These are phyloP conservation scores for Poecilobothrus nobilitatus DNA, from an alignment of 2,888 invertebrate species.

Conservation along the genomic window DNA sequence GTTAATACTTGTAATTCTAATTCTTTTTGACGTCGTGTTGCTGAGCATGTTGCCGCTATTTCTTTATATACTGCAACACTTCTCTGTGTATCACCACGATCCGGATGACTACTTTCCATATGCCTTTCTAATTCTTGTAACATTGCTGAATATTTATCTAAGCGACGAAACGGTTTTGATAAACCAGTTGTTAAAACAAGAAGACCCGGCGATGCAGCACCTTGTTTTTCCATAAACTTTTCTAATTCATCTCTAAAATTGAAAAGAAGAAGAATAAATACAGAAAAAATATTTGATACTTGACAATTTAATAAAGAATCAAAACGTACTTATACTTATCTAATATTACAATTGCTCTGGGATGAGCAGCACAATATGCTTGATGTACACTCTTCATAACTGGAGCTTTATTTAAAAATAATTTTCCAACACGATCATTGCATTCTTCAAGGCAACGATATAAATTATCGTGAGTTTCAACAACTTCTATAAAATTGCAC, in stretches of 20 bases:
- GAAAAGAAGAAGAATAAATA: background rate
- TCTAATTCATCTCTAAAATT: slow-evolving; percentile 65
- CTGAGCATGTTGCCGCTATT: slow-evolving; percentile 79
- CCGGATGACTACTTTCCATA: slow-evolving; percentile 89
- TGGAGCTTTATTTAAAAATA: slow-evolving; percentile 79
- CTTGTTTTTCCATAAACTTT: slow-evolving; percentile 79
- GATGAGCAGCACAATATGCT: slow-evolving; percentile 87
- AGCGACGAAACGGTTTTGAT: slow-evolving; percentile 88
- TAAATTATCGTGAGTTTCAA: slow-evolving; percentile 76
- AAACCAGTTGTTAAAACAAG: slow-evolving; percentile 85
- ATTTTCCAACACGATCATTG: slow-evolving; percentile 76
- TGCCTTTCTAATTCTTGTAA: slow-evolving; percentile 92
- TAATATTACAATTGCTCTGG: slow-evolving; percentile 84
- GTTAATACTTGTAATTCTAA: slow-evolving; percentile 90
- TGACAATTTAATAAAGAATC: background rate
- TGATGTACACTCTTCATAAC: slow-evolving; percentile 76
- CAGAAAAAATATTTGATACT: background rate
- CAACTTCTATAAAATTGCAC: slow-evolving; percentile 81
- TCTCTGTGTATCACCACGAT: slow-evolving; percentile 93
- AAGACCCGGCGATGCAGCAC: slow-evolving; percentile 77
- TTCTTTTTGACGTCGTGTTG: slow-evolving; percentile 86
- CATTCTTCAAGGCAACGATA: slow-evolving; percentile 71
- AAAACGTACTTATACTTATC: slow-evolving; percentile 78
- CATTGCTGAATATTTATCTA: slow-evolving; percentile 91
- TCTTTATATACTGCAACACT: slow-evolving; percentile 92